A percentile compares a stretch with the other conserved stretches of the same genome.
These are phyloP conservation scores for Parelbella ahira DNA, from an alignment of 2,888 invertebrate genomes.

Conservation along the genomic window DNA sequence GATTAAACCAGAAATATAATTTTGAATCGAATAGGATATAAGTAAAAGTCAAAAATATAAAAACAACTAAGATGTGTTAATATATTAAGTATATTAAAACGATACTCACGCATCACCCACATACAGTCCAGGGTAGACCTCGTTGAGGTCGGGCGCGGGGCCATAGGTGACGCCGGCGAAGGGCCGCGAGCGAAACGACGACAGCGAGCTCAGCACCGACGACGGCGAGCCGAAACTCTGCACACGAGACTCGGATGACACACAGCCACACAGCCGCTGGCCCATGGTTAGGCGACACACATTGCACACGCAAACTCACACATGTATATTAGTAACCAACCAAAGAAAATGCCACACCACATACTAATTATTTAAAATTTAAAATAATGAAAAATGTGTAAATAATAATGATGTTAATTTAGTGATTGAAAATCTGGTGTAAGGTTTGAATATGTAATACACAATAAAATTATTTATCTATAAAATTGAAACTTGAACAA, in stretches of 20 bases:
- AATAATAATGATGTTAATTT: too few species aligned
- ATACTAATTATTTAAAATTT: too few species aligned
- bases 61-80: too few species aligned
- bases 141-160: conserved; percentile 84
- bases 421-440: too few species aligned
- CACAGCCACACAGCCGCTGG: conserved; percentile 44
- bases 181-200: conserved; percentile 57
- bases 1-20: too few species aligned
- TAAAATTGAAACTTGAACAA: too few species aligned
- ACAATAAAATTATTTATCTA: too few species aligned
- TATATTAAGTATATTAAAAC: neutral
- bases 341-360: too few species aligned
- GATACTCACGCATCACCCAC: conserved; percentile 87
- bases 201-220: conserved; percentile 60
- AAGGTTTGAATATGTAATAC: too few species aligned
- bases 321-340: conserved; percentile 14
- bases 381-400: too few species aligned
- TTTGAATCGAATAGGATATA: too few species aligned
- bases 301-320: conserved; percentile 5
- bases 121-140: conserved; percentile 87
- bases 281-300: conserved; percentile 40
- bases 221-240: conserved; percentile 64
- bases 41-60: too few species aligned
- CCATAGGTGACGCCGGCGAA: conserved; percentile 60
- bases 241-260: conserved; percentile 41